phyloP scores from a whole-genome alignment of 1,140 invertebrate genomes.

The Caenorhabditis brenneri region DNA sequence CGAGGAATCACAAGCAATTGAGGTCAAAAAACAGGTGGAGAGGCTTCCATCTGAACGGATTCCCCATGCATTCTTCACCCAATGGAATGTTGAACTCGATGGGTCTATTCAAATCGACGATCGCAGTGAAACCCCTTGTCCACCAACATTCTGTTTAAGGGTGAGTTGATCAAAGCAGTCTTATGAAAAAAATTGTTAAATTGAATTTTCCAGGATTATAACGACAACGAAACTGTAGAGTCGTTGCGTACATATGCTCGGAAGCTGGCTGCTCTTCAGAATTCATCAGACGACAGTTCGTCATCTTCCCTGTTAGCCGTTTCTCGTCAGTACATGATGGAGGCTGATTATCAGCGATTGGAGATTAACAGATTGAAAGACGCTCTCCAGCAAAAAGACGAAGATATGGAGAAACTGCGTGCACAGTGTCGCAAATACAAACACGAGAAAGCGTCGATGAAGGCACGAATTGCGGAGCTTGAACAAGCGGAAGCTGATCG shows the following conservation, averaged over 20 bases:
- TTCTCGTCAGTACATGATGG: constrained; percentile 25
- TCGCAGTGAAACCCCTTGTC: background rate
- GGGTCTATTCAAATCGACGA: constrained; percentile 9
- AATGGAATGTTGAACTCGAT: constrained; percentile 71
- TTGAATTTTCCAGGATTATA: background rate
- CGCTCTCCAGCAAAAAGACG: background rate
- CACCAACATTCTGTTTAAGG: constrained; percentile 27
- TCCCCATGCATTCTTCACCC: constrained; percentile 81
- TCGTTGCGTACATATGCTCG: background rate
- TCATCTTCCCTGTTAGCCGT: background rate
- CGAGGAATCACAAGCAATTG: constrained; percentile 89
- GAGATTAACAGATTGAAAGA: constrained; percentile 29
- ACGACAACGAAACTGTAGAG: constrained; percentile 7
- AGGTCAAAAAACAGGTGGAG: constrained; percentile 71
- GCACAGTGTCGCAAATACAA: background rate
- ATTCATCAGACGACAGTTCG: background rate
- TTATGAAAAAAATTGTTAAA: no score
- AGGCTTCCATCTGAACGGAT: constrained; percentile 77
- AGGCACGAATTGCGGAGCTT: constrained; percentile 12
- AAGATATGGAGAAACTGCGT: constrained; percentile 8
- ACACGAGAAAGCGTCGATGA: constrained; percentile 32
- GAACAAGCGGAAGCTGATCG: constrained; percentile 37
- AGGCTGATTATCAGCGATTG: constrained; percentile 19
- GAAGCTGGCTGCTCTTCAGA: background rate
- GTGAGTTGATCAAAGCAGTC: background rate